Base-by-base conservation (phyloP, 2,113 vertebrate genomes). In the Podarcis cretensis region DNA sequence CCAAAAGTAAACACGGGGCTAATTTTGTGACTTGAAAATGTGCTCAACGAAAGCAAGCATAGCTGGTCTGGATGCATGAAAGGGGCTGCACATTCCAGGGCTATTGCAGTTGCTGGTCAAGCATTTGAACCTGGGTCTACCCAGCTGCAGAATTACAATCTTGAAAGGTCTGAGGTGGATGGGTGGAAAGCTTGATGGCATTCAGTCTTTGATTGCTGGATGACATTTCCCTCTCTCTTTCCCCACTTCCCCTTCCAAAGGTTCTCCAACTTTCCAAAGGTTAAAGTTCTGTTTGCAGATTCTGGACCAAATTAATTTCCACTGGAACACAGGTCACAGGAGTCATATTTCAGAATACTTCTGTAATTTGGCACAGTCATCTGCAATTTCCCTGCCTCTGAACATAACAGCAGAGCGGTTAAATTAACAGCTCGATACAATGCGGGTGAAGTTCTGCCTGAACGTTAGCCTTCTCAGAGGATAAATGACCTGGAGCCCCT, bases 401-500 rank as follows among this genome's bases (percentile, higher is more conserved):
- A 80, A 69, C 68, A 12, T 43, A 73, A 80, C 77, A 43, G 66
- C 77, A 16, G 35, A 71, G 40, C 3, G 16, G 79, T 57, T 77
- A 79, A 91, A 80, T 84, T 48, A 89, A 78, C 3, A 59, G 20
- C 80, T 89, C 30, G 1, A 57, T 43, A 5, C 43, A 81, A 81
- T 75, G 71, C 12, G 0, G 63, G 12, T 54, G 85, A 90, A 57
- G 21, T 35, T 30, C 43, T 77, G 71, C 59, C 3, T 0, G 84
- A 93, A 75, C 75, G 59, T 25, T 86, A 81, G 48, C 35, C 63
- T 16, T 69, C 74, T 85, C 4, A 30, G 76, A 86, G 82, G 65
- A 91, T 87, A 65, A 79, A 63, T 5, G 66, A 81, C 90, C 88
- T 32, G 3, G 12, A 92, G 66, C 57, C 37, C 35, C 32, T 7